phyloP scores from a whole-genome alignment of 2,888 invertebrate genomes.

The Odontocolon sp. region DNA sequence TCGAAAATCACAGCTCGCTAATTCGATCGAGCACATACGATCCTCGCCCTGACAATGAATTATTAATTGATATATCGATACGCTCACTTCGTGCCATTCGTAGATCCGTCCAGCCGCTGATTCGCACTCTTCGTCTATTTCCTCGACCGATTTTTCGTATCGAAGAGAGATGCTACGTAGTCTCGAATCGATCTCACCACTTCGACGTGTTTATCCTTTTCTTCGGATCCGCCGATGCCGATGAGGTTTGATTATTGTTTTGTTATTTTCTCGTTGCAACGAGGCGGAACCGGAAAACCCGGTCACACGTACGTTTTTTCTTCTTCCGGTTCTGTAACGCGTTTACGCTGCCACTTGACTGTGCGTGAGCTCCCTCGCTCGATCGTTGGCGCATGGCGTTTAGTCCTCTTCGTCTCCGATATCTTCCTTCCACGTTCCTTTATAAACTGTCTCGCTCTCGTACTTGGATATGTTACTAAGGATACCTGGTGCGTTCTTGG shows the following conservation, averaged over 20 bases:
- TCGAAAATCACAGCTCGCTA: conserved; percentile 52
- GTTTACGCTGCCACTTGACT: conserved; percentile 1
- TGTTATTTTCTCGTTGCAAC: conserved; percentile 7
- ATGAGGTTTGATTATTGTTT: conserved; percentile 18
- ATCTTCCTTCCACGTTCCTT: conserved; percentile 52
- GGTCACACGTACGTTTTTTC: conserved; percentile 30
- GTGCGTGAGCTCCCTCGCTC: conserved; percentile 14
- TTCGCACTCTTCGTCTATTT: conserved; percentile 46
- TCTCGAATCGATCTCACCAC: conserved; percentile 33
- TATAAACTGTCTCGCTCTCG: conserved; percentile 50
- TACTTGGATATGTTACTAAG: conserved; percentile 79
- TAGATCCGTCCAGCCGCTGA: conserved; percentile 48
- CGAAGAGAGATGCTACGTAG: conserved; percentile 41
- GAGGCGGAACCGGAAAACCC: neutral
- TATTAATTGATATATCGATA: conserved; percentile 59
- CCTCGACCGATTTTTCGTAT: conserved; percentile 51
- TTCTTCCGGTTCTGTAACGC: conserved; percentile 32
- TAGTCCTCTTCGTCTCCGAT: conserved; percentile 3
- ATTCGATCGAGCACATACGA: conserved; percentile 55
- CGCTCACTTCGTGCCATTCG: conserved; percentile 44
- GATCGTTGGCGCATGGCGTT: neutral
- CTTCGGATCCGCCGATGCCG: conserved; percentile 31
- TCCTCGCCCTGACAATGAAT: conserved; percentile 59
- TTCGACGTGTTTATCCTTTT: conserved; percentile 27
- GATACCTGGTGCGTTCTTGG: conserved; percentile 77